A percentile compares a stretch with the other conserved stretches of the same genome.
phyloP scores from a whole-genome alignment of 2,888 invertebrate species.

The Agriopis marginaria region DNA sequence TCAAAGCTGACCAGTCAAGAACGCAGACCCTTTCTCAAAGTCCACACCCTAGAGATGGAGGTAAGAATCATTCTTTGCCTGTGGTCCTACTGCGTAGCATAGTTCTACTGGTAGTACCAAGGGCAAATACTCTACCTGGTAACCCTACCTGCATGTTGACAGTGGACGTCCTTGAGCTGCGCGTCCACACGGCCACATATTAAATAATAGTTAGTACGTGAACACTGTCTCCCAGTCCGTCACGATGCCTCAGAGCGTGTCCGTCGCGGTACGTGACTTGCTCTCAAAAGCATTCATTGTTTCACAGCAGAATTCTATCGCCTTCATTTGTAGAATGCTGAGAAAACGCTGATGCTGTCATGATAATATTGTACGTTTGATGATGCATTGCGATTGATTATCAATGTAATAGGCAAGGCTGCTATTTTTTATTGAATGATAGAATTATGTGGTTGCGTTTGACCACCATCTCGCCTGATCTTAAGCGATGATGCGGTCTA shows the following conservation, averaged over 20 bases:
- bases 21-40: too few relatives aligned
- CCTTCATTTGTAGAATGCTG: constrained; percentile 13
- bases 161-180: constrained; percentile 25
- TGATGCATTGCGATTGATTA: not conserved
- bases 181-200: constrained; percentile 4
- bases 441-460: too few relatives aligned
- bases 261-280: constrained; percentile 28
- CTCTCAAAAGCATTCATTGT: constrained; percentile 9
- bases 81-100: too few relatives aligned
- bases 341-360: not conserved
- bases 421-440: too few relatives aligned
- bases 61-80: too few relatives aligned
- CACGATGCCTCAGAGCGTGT: constrained; percentile 26
- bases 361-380: not conserved
- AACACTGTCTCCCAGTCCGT: constrained; percentile 6
- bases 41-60: too few relatives aligned
- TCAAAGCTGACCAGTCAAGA: too few relatives aligned
- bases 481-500: too few relatives aligned
- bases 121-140: not conserved
- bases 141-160: constrained; percentile 10
- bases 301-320: constrained; percentile 10
- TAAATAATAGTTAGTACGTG: not conserved
- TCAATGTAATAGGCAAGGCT: not conserved
- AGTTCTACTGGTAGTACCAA: too few relatives aligned
- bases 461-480: too few relatives aligned